A percentile compares a stretch with the other conserved stretches of the same genome.
Evolutionary conservation across 2,888 invertebrate genomes (phyloP).

Genomic region (Himalopsyche tibetana): DNA sequence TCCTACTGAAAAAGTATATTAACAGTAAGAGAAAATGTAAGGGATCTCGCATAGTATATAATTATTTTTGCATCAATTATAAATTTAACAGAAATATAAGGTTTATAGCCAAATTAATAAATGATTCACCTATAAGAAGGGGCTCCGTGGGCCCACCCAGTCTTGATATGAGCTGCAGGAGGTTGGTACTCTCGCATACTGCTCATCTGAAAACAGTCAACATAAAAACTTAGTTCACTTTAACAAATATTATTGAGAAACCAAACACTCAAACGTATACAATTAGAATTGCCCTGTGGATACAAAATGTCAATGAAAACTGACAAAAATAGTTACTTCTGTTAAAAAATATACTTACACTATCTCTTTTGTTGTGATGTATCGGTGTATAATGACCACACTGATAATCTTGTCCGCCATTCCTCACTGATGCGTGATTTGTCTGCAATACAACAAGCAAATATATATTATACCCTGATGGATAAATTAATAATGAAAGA

Average conservation of each 20-base stretch:
- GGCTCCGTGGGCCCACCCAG: conserved; percentile 69
- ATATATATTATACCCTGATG: not conserved
- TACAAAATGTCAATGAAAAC: too few species aligned
- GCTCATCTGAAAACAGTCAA: conserved; percentile 63
- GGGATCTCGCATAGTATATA: not conserved
- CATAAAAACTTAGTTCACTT: conserved; percentile 57
- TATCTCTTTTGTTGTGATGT: conserved; percentile 74
- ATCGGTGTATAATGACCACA: conserved; percentile 75
- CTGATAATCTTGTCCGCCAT: conserved; percentile 72
- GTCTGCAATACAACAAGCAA: conserved; percentile 49
- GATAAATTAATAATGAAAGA: too few species aligned
- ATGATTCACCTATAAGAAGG: conserved; percentile 69
- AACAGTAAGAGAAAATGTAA: not conserved
- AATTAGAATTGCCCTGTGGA: not conserved
- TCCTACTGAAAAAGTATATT: conserved; percentile 67
- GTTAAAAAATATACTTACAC: too few species aligned
- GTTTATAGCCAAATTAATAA: not conserved
- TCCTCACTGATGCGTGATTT: conserved; percentile 57
- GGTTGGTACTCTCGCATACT: conserved; percentile 68
- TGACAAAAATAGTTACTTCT: too few species aligned
- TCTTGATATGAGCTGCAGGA: conserved; percentile 72
- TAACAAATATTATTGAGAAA: too few species aligned
- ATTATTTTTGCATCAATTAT: too few species aligned
- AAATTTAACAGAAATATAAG: too few species aligned
- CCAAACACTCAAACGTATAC: conserved; percentile 49